Conservation (phyloP, 2,113 vertebrate species). For the Eurypyga helias region DNA sequence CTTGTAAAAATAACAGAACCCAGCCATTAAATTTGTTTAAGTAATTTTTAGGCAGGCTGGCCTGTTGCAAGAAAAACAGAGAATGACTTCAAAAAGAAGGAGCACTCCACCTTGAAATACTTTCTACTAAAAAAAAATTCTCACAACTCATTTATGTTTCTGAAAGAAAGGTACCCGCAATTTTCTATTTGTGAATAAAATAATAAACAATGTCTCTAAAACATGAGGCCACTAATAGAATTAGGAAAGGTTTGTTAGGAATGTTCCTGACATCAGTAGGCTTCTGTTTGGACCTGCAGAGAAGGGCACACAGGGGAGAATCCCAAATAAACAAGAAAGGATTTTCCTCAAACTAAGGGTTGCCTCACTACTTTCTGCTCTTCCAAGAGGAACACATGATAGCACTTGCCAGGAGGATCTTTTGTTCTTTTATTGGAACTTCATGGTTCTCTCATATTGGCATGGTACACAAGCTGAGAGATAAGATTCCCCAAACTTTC, state of each 20-base stretch:
- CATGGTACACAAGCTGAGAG: not conserved
- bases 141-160: not conserved
- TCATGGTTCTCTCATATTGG: not conserved
- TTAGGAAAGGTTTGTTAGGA: not conserved
- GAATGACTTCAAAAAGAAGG: not conserved
- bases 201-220: not conserved
- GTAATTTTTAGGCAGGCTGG: not conserved
- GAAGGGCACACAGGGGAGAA: fast-evolving
- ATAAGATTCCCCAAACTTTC: not conserved
- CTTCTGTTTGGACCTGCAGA: not conserved
- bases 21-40: not conserved
- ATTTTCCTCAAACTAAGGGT: not conserved
- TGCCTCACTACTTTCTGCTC: not conserved
- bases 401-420: not conserved
- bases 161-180: not conserved
- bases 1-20: not conserved
- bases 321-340: not conserved
- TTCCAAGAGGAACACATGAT: not conserved
- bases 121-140: not conserved
- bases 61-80: not conserved
- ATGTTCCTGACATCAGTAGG: not conserved
- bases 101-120: not conserved
- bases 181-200: not conserved
- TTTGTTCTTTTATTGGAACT: not conserved
- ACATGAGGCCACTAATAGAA: not conserved